These are phyloP conservation scores for Spodoptera litura DNA, from an alignment of 1,140 invertebrate genomes.

Conservation along the genomic window DNA sequence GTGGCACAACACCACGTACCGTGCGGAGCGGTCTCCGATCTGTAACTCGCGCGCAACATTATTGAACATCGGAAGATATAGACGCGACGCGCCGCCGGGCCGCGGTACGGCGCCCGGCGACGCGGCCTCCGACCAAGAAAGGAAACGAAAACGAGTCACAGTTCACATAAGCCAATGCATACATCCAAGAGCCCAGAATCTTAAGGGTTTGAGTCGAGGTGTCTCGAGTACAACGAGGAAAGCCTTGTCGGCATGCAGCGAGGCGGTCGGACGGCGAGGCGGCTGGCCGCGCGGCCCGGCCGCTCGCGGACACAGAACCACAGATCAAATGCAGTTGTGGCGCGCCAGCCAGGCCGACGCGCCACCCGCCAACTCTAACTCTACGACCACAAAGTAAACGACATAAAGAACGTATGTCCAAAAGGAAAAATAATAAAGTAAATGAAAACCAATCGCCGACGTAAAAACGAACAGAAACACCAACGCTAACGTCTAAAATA, in stretches of 20 bases:
- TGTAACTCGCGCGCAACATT: slow-evolving; percentile 40
- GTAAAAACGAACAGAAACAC: slow-evolving; percentile 81
- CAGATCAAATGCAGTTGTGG: slow-evolving; percentile 85
- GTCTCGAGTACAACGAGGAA: slow-evolving; percentile 83
- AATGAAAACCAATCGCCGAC: slow-evolving; percentile 81
- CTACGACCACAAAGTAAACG: slow-evolving; percentile 83
- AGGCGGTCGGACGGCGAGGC: slow-evolving; percentile 73
- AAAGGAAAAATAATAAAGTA: slow-evolving; percentile 67
- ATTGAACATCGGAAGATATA: slow-evolving; percentile 76
- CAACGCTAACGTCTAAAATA: slow-evolving; percentile 84
- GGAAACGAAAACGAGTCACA: slow-evolving; percentile 85
- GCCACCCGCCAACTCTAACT: slow-evolving; percentile 80
- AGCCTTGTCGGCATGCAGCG: slow-evolving; percentile 83
- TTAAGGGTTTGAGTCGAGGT: slow-evolving; percentile 85
- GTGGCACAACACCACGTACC: slow-evolving; percentile 42
- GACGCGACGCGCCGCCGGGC: slow-evolving; percentile 78
- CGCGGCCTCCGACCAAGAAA: slow-evolving; percentile 82
- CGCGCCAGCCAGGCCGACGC: slow-evolving; percentile 66
- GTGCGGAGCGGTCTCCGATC: slow-evolving; percentile 18
- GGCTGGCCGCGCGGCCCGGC: slow-evolving; percentile 66
- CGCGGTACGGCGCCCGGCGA: slow-evolving; percentile 71
- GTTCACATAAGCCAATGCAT: slow-evolving; percentile 86
- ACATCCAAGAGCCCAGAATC: slow-evolving; percentile 86
- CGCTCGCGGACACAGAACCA: slow-evolving; percentile 82
- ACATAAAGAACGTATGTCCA: slow-evolving; percentile 76